Percentiles rank a stretch among this genome's conserved stretches.
Evolutionary conservation across 2,797 vertebrate species (phyloP).

Genomic region (Takifugu ocellatus): DNA sequence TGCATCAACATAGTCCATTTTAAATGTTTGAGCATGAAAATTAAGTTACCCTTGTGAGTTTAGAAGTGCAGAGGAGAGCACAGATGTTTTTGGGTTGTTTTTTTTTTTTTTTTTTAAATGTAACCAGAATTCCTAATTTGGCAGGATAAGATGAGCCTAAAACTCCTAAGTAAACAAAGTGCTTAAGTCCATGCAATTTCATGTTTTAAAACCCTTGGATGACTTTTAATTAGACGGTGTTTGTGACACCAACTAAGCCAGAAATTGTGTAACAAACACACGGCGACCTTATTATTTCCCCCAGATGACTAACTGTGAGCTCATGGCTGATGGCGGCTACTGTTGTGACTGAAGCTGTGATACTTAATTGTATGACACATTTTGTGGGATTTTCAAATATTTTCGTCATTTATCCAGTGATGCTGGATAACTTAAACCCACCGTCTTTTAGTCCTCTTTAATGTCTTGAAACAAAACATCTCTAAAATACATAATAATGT

Average conservation of each 20-base stretch:
- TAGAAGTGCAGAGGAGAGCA: constrained; percentile 14
- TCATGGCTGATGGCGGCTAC: background rate
- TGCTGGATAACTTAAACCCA: no score
- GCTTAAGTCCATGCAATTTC: constrained; percentile 44
- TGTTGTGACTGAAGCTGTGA: background rate
- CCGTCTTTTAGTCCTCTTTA: no score
- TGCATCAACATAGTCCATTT: no score
- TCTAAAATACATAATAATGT: background rate
- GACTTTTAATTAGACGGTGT: constrained; percentile 21
- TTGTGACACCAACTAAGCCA: constrained; percentile 8
- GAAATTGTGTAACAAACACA: background rate
- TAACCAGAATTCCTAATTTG: constrained; percentile 43
- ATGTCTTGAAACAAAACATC: no score
- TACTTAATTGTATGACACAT: background rate
- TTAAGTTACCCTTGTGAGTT: background rate
- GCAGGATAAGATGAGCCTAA: constrained; percentile 13
- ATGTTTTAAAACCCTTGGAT: constrained; percentile 8
- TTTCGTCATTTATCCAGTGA: no score
- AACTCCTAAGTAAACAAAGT: constrained; percentile 48
- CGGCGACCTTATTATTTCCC: background rate
- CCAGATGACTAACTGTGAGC: background rate
- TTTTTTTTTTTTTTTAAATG: constrained; percentile 14
- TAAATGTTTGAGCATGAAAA: no score
- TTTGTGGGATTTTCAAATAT: no score
- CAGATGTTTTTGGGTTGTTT: constrained; percentile 27